phyloP scores from a whole-genome alignment of 2,888 invertebrate species.

The Osmoderma eremita region DNA sequence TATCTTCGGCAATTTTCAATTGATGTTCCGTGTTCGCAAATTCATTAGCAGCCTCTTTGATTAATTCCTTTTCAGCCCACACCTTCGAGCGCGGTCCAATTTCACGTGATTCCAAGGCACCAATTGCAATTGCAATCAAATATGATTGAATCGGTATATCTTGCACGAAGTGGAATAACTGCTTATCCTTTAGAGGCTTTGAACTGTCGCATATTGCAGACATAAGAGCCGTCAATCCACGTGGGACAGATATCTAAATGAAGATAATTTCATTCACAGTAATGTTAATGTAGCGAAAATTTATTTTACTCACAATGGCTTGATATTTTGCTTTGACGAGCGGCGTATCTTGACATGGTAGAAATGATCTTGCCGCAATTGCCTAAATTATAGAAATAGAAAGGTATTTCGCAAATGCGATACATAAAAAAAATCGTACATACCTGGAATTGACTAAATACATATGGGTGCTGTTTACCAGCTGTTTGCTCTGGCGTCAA shows the following conservation, averaged over 20 bases:
- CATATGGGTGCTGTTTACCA: slow-evolving; percentile 85
- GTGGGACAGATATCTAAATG: slow-evolving; percentile 74
- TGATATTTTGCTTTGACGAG: slow-evolving; percentile 85
- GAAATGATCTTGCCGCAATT: slow-evolving; percentile 87
- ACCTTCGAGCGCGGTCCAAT: slow-evolving; percentile 86
- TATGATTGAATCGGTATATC: slow-evolving; percentile 89
- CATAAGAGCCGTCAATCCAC: slow-evolving; percentile 85
- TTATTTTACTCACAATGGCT: slow-evolving; percentile 62
- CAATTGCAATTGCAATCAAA: slow-evolving; percentile 89
- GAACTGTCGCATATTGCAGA: slow-evolving; percentile 76
- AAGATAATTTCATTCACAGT: neutral
- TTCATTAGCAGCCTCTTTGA: slow-evolving; percentile 87
- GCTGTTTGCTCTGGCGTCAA: slow-evolving; percentile 86
- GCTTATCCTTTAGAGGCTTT: slow-evolving; percentile 61
- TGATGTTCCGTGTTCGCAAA: slow-evolving; percentile 89
- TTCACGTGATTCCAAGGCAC: slow-evolving; percentile 77
- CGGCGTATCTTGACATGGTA: slow-evolving; percentile 95
- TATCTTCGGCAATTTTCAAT: slow-evolving; percentile 80
- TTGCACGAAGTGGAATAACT: slow-evolving; percentile 73
- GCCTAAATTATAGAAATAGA: slow-evolving; percentile 67
- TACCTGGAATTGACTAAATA: slow-evolving; percentile 86
- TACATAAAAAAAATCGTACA: slow-evolving; percentile 35
- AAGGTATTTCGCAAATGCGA: neutral
- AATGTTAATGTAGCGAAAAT: neutral
- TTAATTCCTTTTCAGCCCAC: slow-evolving; percentile 88